Evolutionary conservation across 2,113 vertebrate genomes (phyloP), one percentile per base, ranked within the genome.

Genomic region (Catharus bicknelli): DNA sequence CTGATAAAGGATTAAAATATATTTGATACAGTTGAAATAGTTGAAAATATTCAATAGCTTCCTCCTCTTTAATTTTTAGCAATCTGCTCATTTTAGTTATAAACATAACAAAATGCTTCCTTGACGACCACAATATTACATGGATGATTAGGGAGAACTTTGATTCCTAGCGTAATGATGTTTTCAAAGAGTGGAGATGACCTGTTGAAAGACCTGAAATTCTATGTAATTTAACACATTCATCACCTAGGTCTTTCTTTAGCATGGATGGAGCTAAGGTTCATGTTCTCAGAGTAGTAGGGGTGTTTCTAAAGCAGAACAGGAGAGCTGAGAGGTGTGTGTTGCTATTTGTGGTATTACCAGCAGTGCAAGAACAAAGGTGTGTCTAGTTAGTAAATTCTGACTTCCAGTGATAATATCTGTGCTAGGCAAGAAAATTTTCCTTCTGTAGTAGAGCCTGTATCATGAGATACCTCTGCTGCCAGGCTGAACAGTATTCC

Each of bases 391-490:
- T 75, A 45, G 30, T 14, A 88, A 68, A 53, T 73, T 76, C 30
- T 53, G 36, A 40, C 58, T 90, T 79, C 23, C 27, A 76, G 48
- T 75, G 69, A 26, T 47, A 51, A 5, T 32, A 63, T 29, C 70
- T 63, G 17, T 84, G 45, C 30, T 85, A 36, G 50, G 27, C 57
- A 85, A 55, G 62, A 48, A 76, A 68, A n/a, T 32, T 34, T 9
- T 55, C n/a, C 16, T 72, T 53, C n/a, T 53, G 3, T 66, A 36
- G 50, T 40, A 79, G 32, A 76, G 21, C 48, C 34, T 6, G 1
- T 72, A 22, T 32, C 0, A 0, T 0, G 1, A 54, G 30, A 34
- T 34, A 11, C 25, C 15, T 66, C 17, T 76, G 36, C 32, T 76
- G 13, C 23, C 34, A 67, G 15, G 16, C 2, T 84, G 25, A 74